phyloP scores from a whole-genome alignment of 2,888 invertebrate genomes.

The Agonopterix heracliana region DNA sequence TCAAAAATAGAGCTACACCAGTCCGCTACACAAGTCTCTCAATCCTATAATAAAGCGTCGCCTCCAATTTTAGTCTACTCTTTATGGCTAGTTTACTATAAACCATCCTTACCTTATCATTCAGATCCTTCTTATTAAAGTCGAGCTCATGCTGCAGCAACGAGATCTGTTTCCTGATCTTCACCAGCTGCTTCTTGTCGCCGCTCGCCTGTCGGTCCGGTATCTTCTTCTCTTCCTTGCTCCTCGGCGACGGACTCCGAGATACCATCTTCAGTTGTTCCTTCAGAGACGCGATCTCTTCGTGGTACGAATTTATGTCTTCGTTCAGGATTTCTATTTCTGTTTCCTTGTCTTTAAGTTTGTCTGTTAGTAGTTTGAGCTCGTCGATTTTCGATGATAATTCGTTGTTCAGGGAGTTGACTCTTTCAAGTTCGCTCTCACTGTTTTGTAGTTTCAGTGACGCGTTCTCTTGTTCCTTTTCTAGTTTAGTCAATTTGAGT shows the following conservation, averaged over 20 bases:
- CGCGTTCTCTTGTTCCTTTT: slow-evolving; percentile 65
- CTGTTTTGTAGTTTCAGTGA: slow-evolving; percentile 56
- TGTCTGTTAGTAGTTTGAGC: slow-evolving; percentile 52
- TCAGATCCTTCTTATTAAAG: slow-evolving; percentile 66
- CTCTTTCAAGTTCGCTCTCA: slow-evolving; percentile 52
- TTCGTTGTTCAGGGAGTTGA: slow-evolving; percentile 55
- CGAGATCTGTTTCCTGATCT: slow-evolving; percentile 63
- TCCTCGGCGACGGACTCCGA: slow-evolving; percentile 76
- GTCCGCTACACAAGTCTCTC: no score
- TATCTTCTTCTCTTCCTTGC: slow-evolving; percentile 72
- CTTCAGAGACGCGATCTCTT: slow-evolving; percentile 64
- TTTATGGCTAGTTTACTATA: no score
- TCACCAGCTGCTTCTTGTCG: slow-evolving; percentile 76
- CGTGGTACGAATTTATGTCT: slow-evolving; percentile 67
- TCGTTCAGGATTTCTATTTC: slow-evolving; percentile 74
- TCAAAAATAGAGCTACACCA: no score
- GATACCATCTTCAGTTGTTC: slow-evolving; percentile 66
- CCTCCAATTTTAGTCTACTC: no score
- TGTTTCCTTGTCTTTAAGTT: slow-evolving; percentile 69
- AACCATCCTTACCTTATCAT: slow-evolving; percentile 51
- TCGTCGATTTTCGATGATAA: slow-evolving; percentile 58
- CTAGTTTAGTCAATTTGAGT: slow-evolving; percentile 52
- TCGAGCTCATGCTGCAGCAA: slow-evolving; percentile 63
- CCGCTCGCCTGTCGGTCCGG: slow-evolving; percentile 65
- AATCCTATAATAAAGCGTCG: no score